Evolutionary conservation across 2,888 invertebrate species (phyloP), one percentile per base, ranked within the genome.

Genomic region (Mesoligia furuncula): DNA sequence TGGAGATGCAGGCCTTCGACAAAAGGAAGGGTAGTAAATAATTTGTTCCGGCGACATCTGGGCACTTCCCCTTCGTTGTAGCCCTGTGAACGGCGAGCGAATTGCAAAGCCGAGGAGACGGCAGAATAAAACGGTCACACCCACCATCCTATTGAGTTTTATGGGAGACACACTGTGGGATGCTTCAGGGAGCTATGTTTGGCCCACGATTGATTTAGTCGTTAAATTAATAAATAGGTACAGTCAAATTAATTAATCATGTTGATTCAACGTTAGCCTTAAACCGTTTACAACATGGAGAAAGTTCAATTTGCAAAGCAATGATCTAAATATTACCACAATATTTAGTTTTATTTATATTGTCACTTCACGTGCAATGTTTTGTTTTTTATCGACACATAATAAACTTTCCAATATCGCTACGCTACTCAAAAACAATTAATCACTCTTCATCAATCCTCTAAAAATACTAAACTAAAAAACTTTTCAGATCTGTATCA

Each of bases 41-140:
- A 96, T 96, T 96, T 95, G 95, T 91, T 91, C 91, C 90, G 81
- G 92, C 93, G 96, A 96, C 96, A 96, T 95, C 95, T 95, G 96
- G 95, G 94, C 85, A 92, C 96, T 93, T 93, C 96, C 96, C 95
- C 91, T 96, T 96, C 92, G 90, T 88, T 96, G 96, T 96, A 90
- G 91, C 89, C 92, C 90, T 85, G 77, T 75, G 81, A 85, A 87
- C 85, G 84, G 87, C 90, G 90, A 89, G 90, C 90, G 92, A 90
- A 91, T 89, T 90, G 90, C 90, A 89, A 90, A 89, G 90, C 88
- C 87, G 87, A 90, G 91, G 88, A 93, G 92, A 92, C 91, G 91
- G 90, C 87, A 91, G 93, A 93, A 93, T 93, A 92, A 94, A 94
- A 93, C 91, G 93, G 94, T 93, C 94, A 94, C 95, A 95, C 95